These are phyloP conservation scores for Panthera uncia DNA, from an alignment of 2,113 vertebrate genomes.

Conservation along the genomic window DNA sequence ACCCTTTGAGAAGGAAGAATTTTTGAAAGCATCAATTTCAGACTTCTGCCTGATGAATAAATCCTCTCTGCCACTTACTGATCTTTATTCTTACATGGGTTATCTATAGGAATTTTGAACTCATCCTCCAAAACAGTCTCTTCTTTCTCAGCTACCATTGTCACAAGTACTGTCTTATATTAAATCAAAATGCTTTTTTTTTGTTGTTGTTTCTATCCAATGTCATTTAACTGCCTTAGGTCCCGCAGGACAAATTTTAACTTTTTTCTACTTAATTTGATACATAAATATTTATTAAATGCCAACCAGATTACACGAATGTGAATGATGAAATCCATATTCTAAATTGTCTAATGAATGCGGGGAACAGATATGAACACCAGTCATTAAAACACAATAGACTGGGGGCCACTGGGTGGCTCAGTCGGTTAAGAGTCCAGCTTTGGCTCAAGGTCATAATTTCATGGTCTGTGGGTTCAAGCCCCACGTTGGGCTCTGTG, in stretches of 20 bases:
- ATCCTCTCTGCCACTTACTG: background rate
- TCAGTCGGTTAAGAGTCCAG: too few species aligned
- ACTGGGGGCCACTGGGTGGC: too few species aligned
- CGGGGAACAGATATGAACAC: background rate
- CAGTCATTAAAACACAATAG: background rate
- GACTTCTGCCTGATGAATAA: background rate
- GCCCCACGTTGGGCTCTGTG: too few species aligned
- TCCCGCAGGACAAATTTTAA: background rate
- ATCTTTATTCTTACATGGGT: background rate
- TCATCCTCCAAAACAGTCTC: background rate
- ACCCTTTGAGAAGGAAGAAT: background rate
- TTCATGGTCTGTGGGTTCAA: too few species aligned
- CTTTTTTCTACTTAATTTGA: background rate
- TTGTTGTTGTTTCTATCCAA: background rate
- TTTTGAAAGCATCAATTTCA: background rate
- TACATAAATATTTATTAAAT: background rate
- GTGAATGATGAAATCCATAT: background rate
- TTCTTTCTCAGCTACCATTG: background rate
- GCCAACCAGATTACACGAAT: background rate
- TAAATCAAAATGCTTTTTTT: conserved; percentile 7
- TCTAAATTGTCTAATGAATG: background rate
- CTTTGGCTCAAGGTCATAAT: too few species aligned
- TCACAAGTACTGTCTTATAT: background rate
- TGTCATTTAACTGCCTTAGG: background rate
- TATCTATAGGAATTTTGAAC: background rate